Evolutionary conservation across 1,140 invertebrate genomes (phyloP).

Genomic region (Panagrolaimus sp.): DNA sequence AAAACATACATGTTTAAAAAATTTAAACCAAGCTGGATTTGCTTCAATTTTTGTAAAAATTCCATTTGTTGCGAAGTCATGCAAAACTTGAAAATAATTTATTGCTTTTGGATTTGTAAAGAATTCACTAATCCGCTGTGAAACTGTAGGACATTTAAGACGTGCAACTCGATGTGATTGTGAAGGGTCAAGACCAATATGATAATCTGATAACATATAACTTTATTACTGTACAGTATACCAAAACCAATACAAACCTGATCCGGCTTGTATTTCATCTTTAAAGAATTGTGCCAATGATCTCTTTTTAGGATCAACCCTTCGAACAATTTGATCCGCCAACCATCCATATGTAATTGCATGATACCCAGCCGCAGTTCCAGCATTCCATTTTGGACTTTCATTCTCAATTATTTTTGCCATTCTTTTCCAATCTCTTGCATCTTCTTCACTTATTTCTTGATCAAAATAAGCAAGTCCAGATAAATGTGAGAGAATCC

Average conservation of each 20-base stretch:
- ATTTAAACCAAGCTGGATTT: slow-evolving; percentile 44
- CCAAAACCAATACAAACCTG: background rate
- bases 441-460: slow-evolving; percentile 33
- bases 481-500: slow-evolving; percentile 58
- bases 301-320: slow-evolving; percentile 34
- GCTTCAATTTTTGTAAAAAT: slow-evolving; percentile 25
- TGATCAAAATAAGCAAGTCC: slow-evolving; percentile 42
- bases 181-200: slow-evolving; percentile 32
- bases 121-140: slow-evolving; percentile 34
- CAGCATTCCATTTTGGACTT: slow-evolving; percentile 42
- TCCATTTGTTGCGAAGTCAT: slow-evolving; percentile 30
- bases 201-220: slow-evolving; percentile 19
- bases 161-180: slow-evolving; percentile 41
- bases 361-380: slow-evolving; percentile 39
- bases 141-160: slow-evolving; percentile 26
- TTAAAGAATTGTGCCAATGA: slow-evolving; percentile 47
- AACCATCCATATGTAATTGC: slow-evolving; percentile 47
- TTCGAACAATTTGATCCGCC: slow-evolving; percentile 47
- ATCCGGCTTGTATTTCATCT: slow-evolving; percentile 35
- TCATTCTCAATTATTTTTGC: slow-evolving; percentile 36
- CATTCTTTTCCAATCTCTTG: slow-evolving; percentile 26
- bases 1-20: slow-evolving; percentile 17
- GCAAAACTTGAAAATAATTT: slow-evolving; percentile 26
- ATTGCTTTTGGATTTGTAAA: slow-evolving; percentile 33
- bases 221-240: no score